phyloP scores from a whole-genome alignment of 2,888 invertebrate species.

The Liodrosophila aerea region DNA sequence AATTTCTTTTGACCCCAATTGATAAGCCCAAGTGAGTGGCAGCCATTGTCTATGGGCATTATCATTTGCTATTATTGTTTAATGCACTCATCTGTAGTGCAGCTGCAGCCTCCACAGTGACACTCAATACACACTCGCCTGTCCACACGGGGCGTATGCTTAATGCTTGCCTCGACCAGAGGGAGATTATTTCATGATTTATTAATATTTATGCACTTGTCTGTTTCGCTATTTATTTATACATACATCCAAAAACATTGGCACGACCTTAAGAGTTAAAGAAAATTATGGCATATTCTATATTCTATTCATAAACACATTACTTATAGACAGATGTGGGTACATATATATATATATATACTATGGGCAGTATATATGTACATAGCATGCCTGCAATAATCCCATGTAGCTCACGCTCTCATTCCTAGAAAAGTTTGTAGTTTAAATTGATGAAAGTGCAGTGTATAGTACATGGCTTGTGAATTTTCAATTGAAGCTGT shows the following conservation, averaged over 20 bases:
- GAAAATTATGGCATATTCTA: conserved; percentile 20
- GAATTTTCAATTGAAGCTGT: conserved; percentile 51
- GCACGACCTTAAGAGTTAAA: conserved; percentile 50
- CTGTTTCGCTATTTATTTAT: conserved; percentile 51
- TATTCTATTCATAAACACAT: conserved; percentile 23
- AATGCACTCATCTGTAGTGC: conserved; percentile 18
- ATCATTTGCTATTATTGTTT: conserved; percentile 23
- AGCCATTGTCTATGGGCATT: conserved; percentile 16
- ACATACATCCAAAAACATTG: conserved; percentile 52
- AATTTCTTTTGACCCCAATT: conserved; percentile 37
- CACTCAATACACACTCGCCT: conserved; percentile 8
- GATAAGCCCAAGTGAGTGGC: conserved; percentile 36
- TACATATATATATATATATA: not conserved
- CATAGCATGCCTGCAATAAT: no score
- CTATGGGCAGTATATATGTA: conserved; percentile 3
- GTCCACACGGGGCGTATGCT: conserved; percentile 50
- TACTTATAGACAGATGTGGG: conserved; percentile 6
- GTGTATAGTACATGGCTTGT: conserved; percentile 17
- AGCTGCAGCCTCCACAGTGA: conserved; percentile 34
- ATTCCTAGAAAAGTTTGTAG: conserved; percentile 22
- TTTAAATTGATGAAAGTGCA: conserved; percentile 38
- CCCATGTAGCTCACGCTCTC: conserved; percentile 11
- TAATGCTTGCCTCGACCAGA: conserved; percentile 31
- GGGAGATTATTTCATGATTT: conserved; percentile 60
- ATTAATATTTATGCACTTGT: conserved; percentile 66